Conservation (phyloP, 2,113 vertebrate species). For the Sporophila hypoxantha region DNA sequence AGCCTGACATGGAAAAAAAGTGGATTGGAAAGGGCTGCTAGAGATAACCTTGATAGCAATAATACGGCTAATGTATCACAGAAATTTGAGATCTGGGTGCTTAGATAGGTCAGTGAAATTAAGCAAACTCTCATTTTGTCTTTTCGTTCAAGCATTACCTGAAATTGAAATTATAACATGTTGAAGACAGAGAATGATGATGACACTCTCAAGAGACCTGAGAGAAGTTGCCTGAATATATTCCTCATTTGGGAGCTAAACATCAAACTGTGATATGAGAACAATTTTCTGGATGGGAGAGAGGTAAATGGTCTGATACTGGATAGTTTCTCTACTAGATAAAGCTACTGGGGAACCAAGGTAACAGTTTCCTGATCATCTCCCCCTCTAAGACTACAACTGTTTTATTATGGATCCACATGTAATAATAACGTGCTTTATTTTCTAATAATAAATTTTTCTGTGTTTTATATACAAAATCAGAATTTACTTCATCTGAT, state of each 20-base stretch:
- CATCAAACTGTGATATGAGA: not conserved
- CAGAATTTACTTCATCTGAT: not conserved
- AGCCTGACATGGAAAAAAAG: not conserved
- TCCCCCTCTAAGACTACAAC: not conserved
- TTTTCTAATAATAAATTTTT: not conserved
- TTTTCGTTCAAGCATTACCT: not conserved
- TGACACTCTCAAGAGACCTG: not conserved
- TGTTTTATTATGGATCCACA: not conserved
- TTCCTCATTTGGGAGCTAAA: not conserved
- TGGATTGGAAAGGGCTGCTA: not conserved
- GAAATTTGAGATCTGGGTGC: not conserved
- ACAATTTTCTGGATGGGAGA: conserved; percentile 24
- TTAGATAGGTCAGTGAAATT: not conserved
- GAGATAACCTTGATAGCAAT: not conserved
- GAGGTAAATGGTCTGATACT: conserved; percentile 14
- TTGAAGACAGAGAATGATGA: not conserved
- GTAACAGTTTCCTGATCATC: not conserved
- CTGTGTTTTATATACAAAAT: not conserved
- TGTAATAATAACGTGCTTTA: not conserved
- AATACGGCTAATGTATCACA: not conserved
- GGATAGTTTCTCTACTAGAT: not conserved
- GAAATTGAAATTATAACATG: not conserved
- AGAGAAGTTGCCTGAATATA: not conserved
- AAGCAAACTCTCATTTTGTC: not conserved
- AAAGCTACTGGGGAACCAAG: not conserved